These are phyloP conservation scores for Trissonchulus latispiculum DNA, from an alignment of 2,888 invertebrate species.

Conservation along the genomic window DNA sequence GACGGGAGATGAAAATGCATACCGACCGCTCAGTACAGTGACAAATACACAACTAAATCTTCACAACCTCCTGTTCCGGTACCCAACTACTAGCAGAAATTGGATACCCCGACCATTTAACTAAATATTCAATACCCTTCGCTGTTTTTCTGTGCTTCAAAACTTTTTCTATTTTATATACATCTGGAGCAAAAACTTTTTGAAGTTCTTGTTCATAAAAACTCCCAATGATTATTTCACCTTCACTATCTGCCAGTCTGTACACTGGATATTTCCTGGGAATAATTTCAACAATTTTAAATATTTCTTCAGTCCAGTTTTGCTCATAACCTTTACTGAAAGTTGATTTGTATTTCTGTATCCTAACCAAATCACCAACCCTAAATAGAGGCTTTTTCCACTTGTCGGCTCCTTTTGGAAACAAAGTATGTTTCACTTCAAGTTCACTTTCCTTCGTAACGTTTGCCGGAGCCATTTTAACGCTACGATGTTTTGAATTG, in stretches of 20 bases:
- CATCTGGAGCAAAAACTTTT: neutral
- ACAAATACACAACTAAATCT: neutral
- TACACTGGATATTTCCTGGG: neutral
- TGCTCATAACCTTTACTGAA: neutral
- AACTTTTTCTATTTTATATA: constrained; percentile 13
- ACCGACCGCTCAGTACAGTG: neutral
- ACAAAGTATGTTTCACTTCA: neutral
- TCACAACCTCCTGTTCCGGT: neutral
- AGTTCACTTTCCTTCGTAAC: neutral
- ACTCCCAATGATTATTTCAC: neutral
- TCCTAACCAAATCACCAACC: neutral
- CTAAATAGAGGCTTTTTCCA: too few species aligned
- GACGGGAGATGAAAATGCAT: too few species aligned
- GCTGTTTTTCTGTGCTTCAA: neutral
- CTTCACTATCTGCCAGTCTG: neutral
- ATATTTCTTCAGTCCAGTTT: neutral
- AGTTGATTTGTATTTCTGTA: neutral
- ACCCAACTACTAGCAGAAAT: neutral
- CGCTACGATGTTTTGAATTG: neutral
- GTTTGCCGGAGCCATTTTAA: neutral
- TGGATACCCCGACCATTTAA: constrained; percentile 4
- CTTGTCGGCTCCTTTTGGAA: neutral
- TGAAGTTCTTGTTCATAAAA: constrained; percentile 9
- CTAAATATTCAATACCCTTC: neutral
- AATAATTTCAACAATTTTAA: neutral